Evolutionary conservation across 2,113 vertebrate species (phyloP), one percentile per base, ranked within the genome.

Genomic region (Chaetodon trifascialis): DNA sequence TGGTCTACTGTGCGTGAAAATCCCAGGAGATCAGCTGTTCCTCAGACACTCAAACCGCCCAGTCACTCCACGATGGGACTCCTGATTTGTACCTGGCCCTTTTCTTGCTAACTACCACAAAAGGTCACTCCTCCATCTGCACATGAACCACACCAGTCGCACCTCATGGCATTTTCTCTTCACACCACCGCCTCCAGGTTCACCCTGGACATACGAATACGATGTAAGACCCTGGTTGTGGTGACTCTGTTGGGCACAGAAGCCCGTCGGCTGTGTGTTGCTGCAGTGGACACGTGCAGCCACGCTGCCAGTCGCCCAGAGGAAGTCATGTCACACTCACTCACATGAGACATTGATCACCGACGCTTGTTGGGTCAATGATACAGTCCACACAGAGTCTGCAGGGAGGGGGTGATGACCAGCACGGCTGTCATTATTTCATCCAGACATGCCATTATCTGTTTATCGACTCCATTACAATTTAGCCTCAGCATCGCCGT

Each of bases 311-410:
- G 74, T 78, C 11, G 86, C 86, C 91, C 79, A 65, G 51, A 88
- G 88, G 87, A 55, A 67, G 73, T 77, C 51, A 73, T 85, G 76
- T 84, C 80, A 87, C 84, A 59, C 60, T 88, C 63, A 2, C 73
- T 86, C 88, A 87, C 86, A 83, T 80, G 87, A 51, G 55, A 64
- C 86, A 92, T 90, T 59, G 90, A 93, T 87, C 78, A 68, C 19
- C 17, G 44, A 5, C 17, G 11, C 52, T 73, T 58, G 82, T n/a
- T 66, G 80, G 86, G 56, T 91, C 90, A 86, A 77, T 84, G 75
- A 82, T 40, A 82, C 67, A 60, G 73, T 54, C 73, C 62, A 72
- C 73, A 80, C 38, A 36, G 55, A 23, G 56, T 76, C 78, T 55
- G 47, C 14, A 4, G 67, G 64, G 76, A 46, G 44, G 16, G 30